Conservation (phyloP, 2,113 vertebrate species). For the Heptranchias perlo region DNA sequence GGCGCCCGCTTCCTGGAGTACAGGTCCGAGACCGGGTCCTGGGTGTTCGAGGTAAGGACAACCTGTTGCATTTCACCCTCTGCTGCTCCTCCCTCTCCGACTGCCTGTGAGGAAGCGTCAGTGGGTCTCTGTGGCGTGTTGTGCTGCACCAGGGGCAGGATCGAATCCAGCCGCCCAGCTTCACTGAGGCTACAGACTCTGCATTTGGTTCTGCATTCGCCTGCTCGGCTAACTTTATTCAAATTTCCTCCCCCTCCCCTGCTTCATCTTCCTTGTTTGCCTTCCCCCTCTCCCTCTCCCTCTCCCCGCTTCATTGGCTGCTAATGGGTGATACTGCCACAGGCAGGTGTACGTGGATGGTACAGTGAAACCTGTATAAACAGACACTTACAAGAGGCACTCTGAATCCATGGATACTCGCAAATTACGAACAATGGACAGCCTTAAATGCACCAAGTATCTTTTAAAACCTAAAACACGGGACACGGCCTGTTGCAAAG, state of each 20-base stretch:
- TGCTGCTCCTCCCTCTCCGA: neutral
- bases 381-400: neutral
- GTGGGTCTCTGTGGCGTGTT: too few relatives aligned
- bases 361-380: neutral
- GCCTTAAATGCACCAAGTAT: neutral
- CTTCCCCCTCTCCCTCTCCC: too few relatives aligned
- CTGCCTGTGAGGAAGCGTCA: neutral
- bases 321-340: neutral
- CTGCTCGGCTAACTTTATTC: neutral
- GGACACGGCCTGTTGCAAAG: neutral
- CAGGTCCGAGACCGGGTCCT: slow-evolving; percentile 85
- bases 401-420: neutral
- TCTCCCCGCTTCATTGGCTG: neutral
- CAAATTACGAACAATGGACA: neutral
- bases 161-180: neutral
- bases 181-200: neutral
- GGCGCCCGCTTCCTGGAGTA: slow-evolving; percentile 93
- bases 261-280: neutral
- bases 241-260: neutral
- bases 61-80: neutral
- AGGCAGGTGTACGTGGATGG: too few relatives aligned
- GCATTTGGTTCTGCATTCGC: neutral
- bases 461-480: neutral
- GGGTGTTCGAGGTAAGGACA: slow-evolving; percentile 84
- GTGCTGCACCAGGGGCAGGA: neutral